Base-by-base conservation (phyloP, 2,797 vertebrate species). In the Artibeus lituratus region DNA sequence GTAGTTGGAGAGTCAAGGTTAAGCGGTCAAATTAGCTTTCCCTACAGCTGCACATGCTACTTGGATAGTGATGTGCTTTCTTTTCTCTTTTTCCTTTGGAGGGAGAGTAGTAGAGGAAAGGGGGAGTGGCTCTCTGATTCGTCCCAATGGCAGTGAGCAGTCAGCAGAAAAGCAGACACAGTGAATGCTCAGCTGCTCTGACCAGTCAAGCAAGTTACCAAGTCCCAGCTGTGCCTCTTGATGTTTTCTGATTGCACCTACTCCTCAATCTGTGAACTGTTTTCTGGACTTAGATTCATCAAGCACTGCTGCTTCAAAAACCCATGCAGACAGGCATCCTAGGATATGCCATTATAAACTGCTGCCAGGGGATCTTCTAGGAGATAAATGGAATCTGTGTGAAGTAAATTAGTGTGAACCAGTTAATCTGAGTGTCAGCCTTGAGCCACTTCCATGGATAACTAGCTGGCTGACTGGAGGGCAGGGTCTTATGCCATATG, bases 381-480 rank as follows among this genome's bases (percentile, higher is more conserved):
- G 98, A 98, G 98, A 98, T 98, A 99, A 99, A 98, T 98, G 98
- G 98, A 99, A 99, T 98, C 98, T 98, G 98, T 98, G 98, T 99
- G 98, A 98, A 99, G 98, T 98, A 98, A 99, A 99, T 99, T 98
- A 99, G 98, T 98, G 98, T 98, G 98, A 99, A 98, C 98, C 98
- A 99, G 98, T 98, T 98, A 99, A 98, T 99, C 98, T 98, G 97
- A 97, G 97, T 98, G 98, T 98, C 98, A 98, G 98, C 97, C 98
- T 97, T 98, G 98, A 98, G 98, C 98, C 98, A 98, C 98, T 98
- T 98, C 98, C 97, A 97, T 97, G 98, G 98, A 98, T 99, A 98
- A 99, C 98, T 98, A 98, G 98, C 97, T 97, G 97, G 97, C 97
- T 98, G 97, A 97, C 97, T 98, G 97, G 98, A 98, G 97, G 96